Percentiles rank a stretch among this genome's conserved stretches.
phyloP scores from a whole-genome alignment of 2,113 vertebrate species.

The Osmerus mordax region DNA sequence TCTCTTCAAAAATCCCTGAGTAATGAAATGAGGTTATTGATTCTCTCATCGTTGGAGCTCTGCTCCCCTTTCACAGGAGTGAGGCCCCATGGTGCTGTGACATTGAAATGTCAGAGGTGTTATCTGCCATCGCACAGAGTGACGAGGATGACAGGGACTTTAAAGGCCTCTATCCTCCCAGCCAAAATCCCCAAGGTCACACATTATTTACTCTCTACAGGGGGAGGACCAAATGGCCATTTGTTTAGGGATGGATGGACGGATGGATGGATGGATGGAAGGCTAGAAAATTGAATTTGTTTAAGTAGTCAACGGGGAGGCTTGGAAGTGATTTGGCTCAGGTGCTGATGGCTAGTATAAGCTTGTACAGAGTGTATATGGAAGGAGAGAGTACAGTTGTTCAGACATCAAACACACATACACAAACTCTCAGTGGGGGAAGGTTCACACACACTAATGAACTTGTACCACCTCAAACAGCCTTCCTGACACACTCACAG shows the following conservation, averaged over 20 bases:
- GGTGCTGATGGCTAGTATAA: too few relatives aligned
- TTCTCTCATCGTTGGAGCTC: constrained; percentile 17
- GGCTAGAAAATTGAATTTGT: too few relatives aligned
- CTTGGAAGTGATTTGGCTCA: too few relatives aligned
- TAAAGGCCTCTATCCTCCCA: too few relatives aligned
- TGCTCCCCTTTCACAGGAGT: constrained; percentile 25
- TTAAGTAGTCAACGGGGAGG: too few relatives aligned
- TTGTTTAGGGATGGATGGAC: not conserved
- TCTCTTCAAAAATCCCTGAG: not conserved
- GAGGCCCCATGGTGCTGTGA: constrained; percentile 11
- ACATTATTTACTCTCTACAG: too few relatives aligned
- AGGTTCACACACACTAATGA: not conserved
- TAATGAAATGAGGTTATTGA: constrained; percentile 40
- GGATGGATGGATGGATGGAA: not conserved
- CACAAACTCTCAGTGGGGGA: not conserved
- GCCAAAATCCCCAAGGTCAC: too few relatives aligned
- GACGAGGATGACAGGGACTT: too few relatives aligned
- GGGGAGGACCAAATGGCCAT: not conserved
- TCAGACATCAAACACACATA: too few relatives aligned
- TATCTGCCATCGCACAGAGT: constrained; percentile 57
- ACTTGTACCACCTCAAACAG: not conserved
- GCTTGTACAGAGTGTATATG: not conserved
- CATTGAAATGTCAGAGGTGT: constrained; percentile 64
- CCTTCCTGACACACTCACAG: not conserved
- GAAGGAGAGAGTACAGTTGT: constrained; percentile 15